Percentiles rank a stretch among this genome's conserved stretches.
These are phyloP conservation scores for Gari tellinella DNA, from an alignment of 2,888 invertebrate species.

Conservation along the genomic window DNA sequence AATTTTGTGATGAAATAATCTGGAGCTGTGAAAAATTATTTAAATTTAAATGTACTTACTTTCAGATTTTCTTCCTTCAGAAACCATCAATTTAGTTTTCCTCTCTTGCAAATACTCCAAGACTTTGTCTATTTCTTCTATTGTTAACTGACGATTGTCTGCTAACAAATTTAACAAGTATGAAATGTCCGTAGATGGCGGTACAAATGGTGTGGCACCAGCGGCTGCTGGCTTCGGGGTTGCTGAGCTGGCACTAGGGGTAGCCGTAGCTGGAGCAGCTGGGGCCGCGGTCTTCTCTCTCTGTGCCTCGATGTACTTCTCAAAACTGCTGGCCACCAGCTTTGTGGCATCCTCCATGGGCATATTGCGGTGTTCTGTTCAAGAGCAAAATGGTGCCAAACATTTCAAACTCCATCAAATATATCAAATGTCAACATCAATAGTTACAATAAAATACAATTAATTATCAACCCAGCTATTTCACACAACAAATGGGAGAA, in stretches of 20 bases:
- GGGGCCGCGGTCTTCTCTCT: conserved; percentile 72
- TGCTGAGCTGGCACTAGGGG: conserved; percentile 14
- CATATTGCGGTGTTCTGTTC: conserved; percentile 96
- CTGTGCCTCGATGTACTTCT: conserved; percentile 79
- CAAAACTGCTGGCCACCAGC: conserved; percentile 87
- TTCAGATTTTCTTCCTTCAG: conserved; percentile 54
- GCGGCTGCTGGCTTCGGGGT: conserved; percentile 27
- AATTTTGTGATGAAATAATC: no score
- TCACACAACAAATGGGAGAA: no score
- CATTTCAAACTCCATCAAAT: no score
- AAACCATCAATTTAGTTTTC: conserved; percentile 85
- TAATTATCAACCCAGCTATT: no score
- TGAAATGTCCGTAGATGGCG: conserved; percentile 75
- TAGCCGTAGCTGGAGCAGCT: conserved; percentile 50
- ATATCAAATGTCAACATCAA: no score
- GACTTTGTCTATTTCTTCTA: conserved; percentile 81
- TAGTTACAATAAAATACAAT: no score
- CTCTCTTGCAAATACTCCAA: conserved; percentile 89
- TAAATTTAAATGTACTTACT: conserved; percentile 48
- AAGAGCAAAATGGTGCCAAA: background rate
- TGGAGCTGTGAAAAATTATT: no score
- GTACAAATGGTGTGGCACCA: conserved; percentile 66
- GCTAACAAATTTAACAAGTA: conserved; percentile 91
- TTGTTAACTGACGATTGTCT: conserved; percentile 88
- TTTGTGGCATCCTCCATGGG: conserved; percentile 95